Evolutionary conservation across 2,888 invertebrate species (phyloP).

Genomic region (Acanthosepion lycidas): DNA sequence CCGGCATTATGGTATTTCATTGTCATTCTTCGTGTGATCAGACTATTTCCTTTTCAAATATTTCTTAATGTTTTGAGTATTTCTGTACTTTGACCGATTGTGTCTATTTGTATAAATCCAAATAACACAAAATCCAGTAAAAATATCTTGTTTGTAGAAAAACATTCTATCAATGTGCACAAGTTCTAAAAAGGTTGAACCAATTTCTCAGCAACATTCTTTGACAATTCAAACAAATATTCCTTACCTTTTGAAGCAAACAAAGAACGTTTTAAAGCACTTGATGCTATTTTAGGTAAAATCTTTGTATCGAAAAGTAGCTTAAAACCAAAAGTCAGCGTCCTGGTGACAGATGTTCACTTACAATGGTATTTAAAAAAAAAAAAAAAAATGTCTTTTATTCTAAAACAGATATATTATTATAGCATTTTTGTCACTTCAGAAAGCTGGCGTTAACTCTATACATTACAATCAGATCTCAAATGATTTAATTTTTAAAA

Average conservation of each 20-base stretch:
- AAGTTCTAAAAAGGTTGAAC: background rate
- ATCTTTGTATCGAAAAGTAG: background rate
- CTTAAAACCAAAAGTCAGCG: too few relatives aligned
- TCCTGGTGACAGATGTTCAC: too few relatives aligned
- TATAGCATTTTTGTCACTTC: too few relatives aligned
- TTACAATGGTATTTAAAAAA: too few relatives aligned
- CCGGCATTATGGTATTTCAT: background rate
- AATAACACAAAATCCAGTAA: background rate
- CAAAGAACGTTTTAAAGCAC: background rate
- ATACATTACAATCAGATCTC: too few relatives aligned
- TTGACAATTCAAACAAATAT: background rate
- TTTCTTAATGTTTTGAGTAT: too few relatives aligned
- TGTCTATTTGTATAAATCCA: background rate
- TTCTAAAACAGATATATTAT: too few relatives aligned
- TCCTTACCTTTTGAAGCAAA: background rate
- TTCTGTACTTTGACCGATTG: too few relatives aligned
- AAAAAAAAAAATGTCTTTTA: too few relatives aligned
- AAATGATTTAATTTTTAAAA: too few relatives aligned
- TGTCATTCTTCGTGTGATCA: conserved; percentile 2
- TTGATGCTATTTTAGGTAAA: background rate
- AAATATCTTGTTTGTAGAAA: conserved; percentile 21
- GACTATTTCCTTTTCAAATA: background rate
- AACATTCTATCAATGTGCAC: background rate
- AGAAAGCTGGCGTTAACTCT: too few relatives aligned
- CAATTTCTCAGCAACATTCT: background rate